Evolutionary conservation across 1,140 invertebrate species (phyloP).

Genomic region (Cylas formicarius): DNA sequence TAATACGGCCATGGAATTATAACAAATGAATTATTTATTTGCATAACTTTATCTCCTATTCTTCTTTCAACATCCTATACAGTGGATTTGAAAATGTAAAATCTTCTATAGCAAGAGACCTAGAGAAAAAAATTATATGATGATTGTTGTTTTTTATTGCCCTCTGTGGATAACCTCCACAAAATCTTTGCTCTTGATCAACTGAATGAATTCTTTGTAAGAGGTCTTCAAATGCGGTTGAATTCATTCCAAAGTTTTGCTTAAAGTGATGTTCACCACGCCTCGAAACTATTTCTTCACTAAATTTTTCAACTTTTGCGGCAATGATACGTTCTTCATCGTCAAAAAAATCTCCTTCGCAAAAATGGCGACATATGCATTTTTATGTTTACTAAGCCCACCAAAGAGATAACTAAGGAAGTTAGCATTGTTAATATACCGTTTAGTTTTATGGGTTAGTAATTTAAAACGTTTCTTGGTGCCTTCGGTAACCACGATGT

Average conservation of each 20-base stretch:
- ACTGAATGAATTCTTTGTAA: not conserved
- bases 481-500: too few relatives aligned
- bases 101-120: slow-evolving; percentile 3
- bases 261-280: not conserved
- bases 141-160: not conserved
- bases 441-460: too few relatives aligned
- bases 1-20: not conserved
- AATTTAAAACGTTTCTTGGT: too few relatives aligned
- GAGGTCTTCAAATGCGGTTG: not conserved
- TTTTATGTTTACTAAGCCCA: too few relatives aligned
- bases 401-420: too few relatives aligned
- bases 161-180: not conserved
- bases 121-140: not conserved
- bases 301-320: not conserved
- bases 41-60: not conserved
- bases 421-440: too few relatives aligned
- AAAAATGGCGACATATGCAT: too few relatives aligned
- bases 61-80: not conserved
- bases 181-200: not conserved
- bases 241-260: slow-evolving; percentile 1
- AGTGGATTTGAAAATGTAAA: not conserved
- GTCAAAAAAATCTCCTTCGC: too few relatives aligned
- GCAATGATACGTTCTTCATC: not conserved
- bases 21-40: not conserved
- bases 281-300: not conserved